Evolutionary conservation across 2,797 vertebrate genomes (phyloP).

Genomic region (Lagorchestes hirsutus): DNA sequence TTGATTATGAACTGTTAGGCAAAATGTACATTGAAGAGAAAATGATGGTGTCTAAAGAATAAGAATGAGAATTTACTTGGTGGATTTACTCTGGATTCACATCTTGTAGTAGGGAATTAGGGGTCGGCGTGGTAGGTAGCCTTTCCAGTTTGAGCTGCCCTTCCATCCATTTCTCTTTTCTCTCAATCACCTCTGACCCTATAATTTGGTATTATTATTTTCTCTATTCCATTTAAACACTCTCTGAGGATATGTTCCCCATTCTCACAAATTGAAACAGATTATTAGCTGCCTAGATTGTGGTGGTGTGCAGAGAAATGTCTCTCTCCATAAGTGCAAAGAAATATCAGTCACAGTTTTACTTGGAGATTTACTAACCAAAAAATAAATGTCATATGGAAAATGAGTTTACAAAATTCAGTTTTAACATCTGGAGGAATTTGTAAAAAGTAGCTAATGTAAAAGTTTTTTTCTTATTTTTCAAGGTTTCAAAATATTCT

Average conservation of each 20-base stretch:
- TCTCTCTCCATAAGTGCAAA: slow-evolving; percentile 53
- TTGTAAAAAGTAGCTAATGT: slow-evolving; percentile 47
- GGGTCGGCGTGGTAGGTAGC: slow-evolving; percentile 1
- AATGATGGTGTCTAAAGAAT: neutral
- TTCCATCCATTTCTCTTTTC: slow-evolving; percentile 5
- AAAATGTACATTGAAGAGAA: slow-evolving; percentile 10
- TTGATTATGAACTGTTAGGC: neutral
- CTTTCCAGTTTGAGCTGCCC: neutral
- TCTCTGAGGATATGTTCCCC: neutral
- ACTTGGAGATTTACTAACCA: slow-evolving; percentile 49
- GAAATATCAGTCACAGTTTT: slow-evolving; percentile 37
- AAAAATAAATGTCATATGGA: slow-evolving; percentile 25
- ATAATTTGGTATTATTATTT: slow-evolving; percentile 39
- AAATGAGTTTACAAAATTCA: slow-evolving; percentile 54
- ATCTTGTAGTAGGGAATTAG: slow-evolving; percentile 30
- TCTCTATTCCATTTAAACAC: slow-evolving; percentile 31
- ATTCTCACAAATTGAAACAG: slow-evolving; percentile 44
- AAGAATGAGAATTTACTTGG: slow-evolving; percentile 5
- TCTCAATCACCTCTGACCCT: neutral
- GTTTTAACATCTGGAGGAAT: slow-evolving; percentile 48
- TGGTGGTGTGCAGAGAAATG: slow-evolving; percentile 27
- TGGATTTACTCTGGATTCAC: slow-evolving; percentile 17
- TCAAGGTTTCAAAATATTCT: slow-evolving; percentile 94
- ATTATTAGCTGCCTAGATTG: slow-evolving; percentile 9
- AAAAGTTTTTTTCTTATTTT: slow-evolving; percentile 77